Percentiles rank a stretch among this genome's conserved stretches.
These are phyloP conservation scores for Neosilurus hyrtlii DNA, from an alignment of 2,797 vertebrate species.

Conservation along the genomic window DNA sequence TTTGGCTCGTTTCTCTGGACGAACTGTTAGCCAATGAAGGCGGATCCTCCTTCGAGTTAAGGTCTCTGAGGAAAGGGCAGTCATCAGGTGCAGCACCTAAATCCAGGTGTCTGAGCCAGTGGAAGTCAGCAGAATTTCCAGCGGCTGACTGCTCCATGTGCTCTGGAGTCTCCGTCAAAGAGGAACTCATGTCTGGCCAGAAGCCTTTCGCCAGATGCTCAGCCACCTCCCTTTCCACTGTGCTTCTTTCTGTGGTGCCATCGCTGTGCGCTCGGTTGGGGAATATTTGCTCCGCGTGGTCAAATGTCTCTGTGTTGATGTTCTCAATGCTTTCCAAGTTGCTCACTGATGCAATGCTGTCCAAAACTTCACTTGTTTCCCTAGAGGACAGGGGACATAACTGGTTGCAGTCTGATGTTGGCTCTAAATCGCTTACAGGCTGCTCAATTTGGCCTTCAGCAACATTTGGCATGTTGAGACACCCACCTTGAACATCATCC, in stretches of 20 bases:
- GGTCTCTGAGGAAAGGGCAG: conserved; percentile 90
- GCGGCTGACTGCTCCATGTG: conserved; percentile 70
- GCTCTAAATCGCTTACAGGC: conserved; percentile 29
- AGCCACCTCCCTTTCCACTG: conserved; percentile 91
- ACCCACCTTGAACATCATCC: conserved; percentile 34
- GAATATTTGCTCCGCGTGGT: conserved; percentile 43
- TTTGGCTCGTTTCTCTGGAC: conserved; percentile 72
- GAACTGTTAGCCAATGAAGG: conserved; percentile 66
- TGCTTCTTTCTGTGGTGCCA: conserved; percentile 72
- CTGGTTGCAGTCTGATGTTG: conserved; percentile 20
- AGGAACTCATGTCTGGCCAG: conserved; percentile 84
- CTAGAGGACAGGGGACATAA: conserved; percentile 44
- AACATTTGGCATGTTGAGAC: conserved; percentile 33
- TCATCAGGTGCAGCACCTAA: conserved; percentile 82
- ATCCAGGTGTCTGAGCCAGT: conserved; percentile 86
- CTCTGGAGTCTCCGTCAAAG: conserved; percentile 68
- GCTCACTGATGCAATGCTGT: conserved; percentile 30
- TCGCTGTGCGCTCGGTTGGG: conserved; percentile 46
- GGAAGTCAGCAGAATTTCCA: conserved; percentile 84
- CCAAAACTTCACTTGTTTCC: conserved; percentile 45
- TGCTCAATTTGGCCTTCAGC: conserved; percentile 39
- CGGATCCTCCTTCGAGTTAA: conserved; percentile 73
- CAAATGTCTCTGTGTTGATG: conserved; percentile 19
- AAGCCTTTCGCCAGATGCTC: conserved; percentile 95
- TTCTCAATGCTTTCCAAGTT: conserved; percentile 28